Conservation (phyloP, 2,888 invertebrate genomes). For the Acrocyrtus sp. region DNA sequence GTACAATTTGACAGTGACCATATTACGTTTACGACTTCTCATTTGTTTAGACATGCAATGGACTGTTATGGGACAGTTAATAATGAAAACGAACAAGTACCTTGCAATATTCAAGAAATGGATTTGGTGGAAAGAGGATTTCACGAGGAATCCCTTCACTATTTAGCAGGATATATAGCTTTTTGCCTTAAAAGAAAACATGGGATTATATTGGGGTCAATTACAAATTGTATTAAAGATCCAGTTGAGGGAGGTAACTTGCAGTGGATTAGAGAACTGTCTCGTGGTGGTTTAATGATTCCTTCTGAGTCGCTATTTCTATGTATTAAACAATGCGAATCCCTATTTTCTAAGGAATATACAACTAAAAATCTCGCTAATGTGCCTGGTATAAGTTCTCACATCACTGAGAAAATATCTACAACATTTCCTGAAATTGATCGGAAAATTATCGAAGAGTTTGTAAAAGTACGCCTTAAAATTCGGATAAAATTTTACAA, state of each 20-base stretch:
- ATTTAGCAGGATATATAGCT: conserved; percentile 11
- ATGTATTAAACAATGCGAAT: neutral
- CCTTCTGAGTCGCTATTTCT: neutral
- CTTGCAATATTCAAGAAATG: neutral
- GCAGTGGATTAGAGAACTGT: neutral
- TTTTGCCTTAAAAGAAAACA: neutral
- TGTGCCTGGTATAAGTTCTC: no score
- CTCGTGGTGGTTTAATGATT: conserved; percentile 1
- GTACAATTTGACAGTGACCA: neutral
- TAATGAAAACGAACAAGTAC: neutral
- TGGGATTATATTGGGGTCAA: neutral
- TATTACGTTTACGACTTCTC: neutral
- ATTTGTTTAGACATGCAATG: neutral
- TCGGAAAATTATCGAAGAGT: no score
- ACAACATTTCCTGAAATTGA: no score
- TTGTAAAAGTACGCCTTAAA: no score
- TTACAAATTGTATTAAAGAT: neutral
- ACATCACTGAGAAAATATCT: no score
- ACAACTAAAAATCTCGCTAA: no score
- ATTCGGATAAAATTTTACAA: no score
- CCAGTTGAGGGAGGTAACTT: neutral
- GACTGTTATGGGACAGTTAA: no score
- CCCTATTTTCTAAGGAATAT: no score
- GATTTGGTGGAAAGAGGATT: neutral
- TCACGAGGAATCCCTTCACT: neutral